Percentiles rank a stretch among this genome's conserved stretches.
Evolutionary conservation across 1,140 invertebrate species (phyloP).

Genomic region (Ptiloglossa arizonensis): DNA sequence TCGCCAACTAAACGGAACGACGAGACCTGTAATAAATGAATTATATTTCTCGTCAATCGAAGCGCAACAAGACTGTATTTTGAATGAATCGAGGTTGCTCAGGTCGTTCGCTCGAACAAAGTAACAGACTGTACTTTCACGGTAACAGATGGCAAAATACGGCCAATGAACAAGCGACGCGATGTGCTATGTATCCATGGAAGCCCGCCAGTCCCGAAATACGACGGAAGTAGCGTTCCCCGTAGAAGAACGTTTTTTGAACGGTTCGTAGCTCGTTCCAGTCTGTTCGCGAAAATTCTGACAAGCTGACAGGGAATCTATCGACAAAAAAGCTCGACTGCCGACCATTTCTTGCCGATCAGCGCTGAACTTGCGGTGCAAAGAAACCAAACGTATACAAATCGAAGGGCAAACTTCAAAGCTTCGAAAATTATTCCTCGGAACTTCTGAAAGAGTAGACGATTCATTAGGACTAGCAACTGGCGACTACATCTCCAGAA

Average conservation of each 20-base stretch:
- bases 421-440: too few species aligned
- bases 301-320: neutral
- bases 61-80: neutral
- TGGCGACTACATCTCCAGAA: too few species aligned
- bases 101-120: neutral
- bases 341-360: neutral
- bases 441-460: too few species aligned
- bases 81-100: neutral
- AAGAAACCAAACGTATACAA: neutral
- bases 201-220: conserved; percentile 65
- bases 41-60: neutral
- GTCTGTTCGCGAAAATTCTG: conserved; percentile 8
- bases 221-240: conserved; percentile 59
- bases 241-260: conserved; percentile 56
- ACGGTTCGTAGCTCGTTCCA: conserved; percentile 57
- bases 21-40: neutral
- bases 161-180: conserved; percentile 56
- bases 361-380: neutral
- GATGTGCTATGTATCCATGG: conserved; percentile 42
- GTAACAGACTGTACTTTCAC: neutral
- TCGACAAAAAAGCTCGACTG: neutral
- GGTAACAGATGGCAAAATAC: conserved; percentile 48
- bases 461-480: too few species aligned
- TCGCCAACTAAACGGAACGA: too few species aligned
- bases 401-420: neutral